Base-by-base conservation (phyloP, 2,888 invertebrate species). In the Tachina fera region DNA sequence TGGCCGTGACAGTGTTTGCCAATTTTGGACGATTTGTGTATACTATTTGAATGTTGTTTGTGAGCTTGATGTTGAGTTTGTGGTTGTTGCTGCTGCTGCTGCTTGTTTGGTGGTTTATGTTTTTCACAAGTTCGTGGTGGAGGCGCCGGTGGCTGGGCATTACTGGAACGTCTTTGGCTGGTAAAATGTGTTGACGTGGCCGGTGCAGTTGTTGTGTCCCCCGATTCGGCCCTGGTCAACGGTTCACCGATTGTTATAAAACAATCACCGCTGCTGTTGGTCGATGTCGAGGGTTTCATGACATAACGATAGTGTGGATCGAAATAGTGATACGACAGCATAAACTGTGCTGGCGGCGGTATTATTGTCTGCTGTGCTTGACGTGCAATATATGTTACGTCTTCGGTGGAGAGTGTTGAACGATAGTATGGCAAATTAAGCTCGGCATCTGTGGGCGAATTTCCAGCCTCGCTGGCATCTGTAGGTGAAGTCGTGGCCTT, bases 321-420 rank as follows among this genome's bases (percentile, higher is more conserved):
- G 87, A 96, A 92, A 92, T 96, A 96, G 89, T 95, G 95, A 89
- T 95, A 95, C 91, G 95, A 94, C 87, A 95, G 93, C 91, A 93
- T 93, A 85, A 93, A 93, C 86, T 93, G 93, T 45, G 93, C 93
- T 39, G 94, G 93, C 45, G 93, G 93, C 31, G 93, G 93, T 83
- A 92, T 92, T 41, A 93, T 91, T 65, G 94, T 93, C 72, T 86
- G 88, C 87, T 56, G 88, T 88, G 93, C 94, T 51, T 93, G 88
- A 60, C 88, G 88, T 13, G 89, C 88, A 63, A 89, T 87, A 47
- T 92, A 91, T 6, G 95, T 94, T 5, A 96, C 95, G 89, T 97
- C 97, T 92, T 97, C 97, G 56, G 96, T 97, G 8, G 97, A 97
- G 1, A 97, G 94, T 0, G 97, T 96, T 0, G 97, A 96, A 82